phyloP scores from a whole-genome alignment of 2,888 invertebrate species.

The Heterodera filipjevi region DNA sequence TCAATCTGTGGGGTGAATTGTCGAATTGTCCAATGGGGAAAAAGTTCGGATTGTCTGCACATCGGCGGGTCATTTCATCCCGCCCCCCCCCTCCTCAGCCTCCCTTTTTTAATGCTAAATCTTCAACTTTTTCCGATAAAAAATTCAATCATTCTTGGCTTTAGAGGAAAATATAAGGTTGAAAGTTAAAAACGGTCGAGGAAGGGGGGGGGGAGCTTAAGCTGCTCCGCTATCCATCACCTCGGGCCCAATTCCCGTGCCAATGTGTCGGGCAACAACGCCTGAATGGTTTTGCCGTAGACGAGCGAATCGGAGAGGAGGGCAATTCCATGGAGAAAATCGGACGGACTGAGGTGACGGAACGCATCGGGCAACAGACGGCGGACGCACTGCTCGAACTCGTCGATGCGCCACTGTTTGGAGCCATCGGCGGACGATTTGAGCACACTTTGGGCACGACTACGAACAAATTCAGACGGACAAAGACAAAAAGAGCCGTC shows the following conservation, averaged over 20 bases:
- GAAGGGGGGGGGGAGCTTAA: not conserved
- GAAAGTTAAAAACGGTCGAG: not conserved
- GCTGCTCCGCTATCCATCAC: not conserved
- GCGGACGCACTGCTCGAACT: slow-evolving; percentile 11
- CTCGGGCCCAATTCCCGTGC: slow-evolving; percentile 13
- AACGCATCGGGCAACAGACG: slow-evolving; percentile 17
- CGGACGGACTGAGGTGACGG: not conserved
- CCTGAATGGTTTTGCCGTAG: slow-evolving; percentile 9
- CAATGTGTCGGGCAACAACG: slow-evolving; percentile 15
- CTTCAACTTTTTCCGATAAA: too few species aligned
- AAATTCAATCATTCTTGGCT: too few species aligned
- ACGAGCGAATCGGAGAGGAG: slow-evolving; percentile 23
- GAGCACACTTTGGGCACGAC: not conserved
- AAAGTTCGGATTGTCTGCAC: not conserved
- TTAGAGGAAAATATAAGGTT: too few species aligned
- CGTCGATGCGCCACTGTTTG: slow-evolving; percentile 12
- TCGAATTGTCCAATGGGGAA: too few species aligned
- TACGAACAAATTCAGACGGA: not conserved
- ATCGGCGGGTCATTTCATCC: too few species aligned
- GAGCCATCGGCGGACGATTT: not conserved
- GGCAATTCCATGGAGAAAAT: slow-evolving; percentile 8
- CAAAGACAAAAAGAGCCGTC: slow-evolving; percentile 4
- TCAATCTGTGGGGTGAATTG: slow-evolving; percentile 17
- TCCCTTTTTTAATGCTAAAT: too few species aligned
- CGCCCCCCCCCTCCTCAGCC: too few species aligned